These are phyloP conservation scores for Zoroaster sp. DNA, from an alignment of 53 echinoderm and acorn worm genomes.

Conservation along the genomic window DNA sequence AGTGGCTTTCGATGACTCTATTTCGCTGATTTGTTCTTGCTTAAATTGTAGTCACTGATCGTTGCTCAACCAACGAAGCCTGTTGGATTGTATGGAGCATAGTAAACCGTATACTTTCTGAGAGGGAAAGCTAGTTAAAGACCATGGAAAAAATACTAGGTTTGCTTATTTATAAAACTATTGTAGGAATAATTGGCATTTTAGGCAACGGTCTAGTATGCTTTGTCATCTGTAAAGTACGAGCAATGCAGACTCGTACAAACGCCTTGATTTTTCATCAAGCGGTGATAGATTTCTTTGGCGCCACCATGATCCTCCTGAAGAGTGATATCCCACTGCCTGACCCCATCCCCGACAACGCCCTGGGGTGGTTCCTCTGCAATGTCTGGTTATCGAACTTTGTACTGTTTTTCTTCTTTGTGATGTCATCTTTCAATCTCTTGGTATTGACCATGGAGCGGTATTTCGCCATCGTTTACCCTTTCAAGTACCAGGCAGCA, in stretches of 20 bases:
- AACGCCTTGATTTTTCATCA: conserved; percentile 88
- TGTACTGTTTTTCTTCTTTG: conserved; percentile 70
- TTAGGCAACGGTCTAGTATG: conserved; percentile 76
- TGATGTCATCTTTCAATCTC: conserved; percentile 82
- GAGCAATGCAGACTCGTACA: conserved; percentile 62
- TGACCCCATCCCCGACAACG: not conserved
- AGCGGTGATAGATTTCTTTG: conserved; percentile 71
- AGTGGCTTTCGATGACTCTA: no score
- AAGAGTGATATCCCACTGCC: conserved; percentile 40
- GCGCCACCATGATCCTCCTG: conserved; percentile 66
- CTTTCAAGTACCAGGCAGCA: conserved; percentile 63
- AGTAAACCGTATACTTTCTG: no score
- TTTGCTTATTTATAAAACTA: no score
- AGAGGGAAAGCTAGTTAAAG: no score
- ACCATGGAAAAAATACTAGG: no score
- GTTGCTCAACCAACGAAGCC: no score
- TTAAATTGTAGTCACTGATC: no score
- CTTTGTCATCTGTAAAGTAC: conserved; percentile 65
- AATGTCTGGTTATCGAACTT: conserved; percentile 80
- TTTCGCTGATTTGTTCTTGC: no score
- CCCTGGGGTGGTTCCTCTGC: conserved; percentile 65
- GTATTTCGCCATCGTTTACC: conserved; percentile 80
- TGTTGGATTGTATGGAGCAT: no score
- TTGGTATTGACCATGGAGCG: conserved; percentile 77
- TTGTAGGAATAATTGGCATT: conserved; percentile 38